Percentiles rank a stretch among this genome's conserved stretches.
phyloP scores from a whole-genome alignment of 2,113 vertebrate species.

The Gila orcuttii region DNA sequence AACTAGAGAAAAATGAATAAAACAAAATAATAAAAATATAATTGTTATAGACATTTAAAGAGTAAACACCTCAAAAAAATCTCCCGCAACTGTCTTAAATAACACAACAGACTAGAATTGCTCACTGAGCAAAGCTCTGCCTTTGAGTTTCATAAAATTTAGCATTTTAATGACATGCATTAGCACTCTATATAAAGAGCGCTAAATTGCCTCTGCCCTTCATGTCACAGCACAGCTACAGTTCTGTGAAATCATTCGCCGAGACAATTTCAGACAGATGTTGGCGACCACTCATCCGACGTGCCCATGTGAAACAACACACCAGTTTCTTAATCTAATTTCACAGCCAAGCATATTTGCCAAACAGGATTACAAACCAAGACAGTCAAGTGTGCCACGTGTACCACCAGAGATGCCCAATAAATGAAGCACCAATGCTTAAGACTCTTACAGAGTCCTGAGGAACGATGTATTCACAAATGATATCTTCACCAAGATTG shows the following conservation, averaged over 20 bases:
- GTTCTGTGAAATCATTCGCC: background rate
- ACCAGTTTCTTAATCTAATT: constrained; percentile 72
- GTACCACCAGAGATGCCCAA: constrained; percentile 71
- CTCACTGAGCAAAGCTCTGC: background rate
- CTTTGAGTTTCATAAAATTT: background rate
- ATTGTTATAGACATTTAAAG: background rate
- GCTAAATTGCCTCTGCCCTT: constrained; percentile 25
- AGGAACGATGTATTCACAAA: constrained; percentile 58
- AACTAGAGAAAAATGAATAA: background rate
- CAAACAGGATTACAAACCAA: constrained; percentile 76
- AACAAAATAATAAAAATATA: background rate
- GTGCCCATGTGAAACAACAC: constrained; percentile 14
- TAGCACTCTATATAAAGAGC: constrained; percentile 12
- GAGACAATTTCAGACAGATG: constrained; percentile 55
- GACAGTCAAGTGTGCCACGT: constrained; percentile 67
- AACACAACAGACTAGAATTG: background rate
- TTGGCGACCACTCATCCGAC: constrained; percentile 40
- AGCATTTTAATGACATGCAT: constrained; percentile 22
- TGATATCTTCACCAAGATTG: constrained; percentile 55
- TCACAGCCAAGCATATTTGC: constrained; percentile 75
- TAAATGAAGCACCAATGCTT: constrained; percentile 66
- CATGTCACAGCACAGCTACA: background rate
- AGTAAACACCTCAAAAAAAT: background rate
- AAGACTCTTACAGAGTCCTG: constrained; percentile 70
- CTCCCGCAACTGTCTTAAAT: background rate